These are phyloP conservation scores for Phylloscopus whistleri DNA, from an alignment of 2,113 vertebrate species.

Conservation along the genomic window DNA sequence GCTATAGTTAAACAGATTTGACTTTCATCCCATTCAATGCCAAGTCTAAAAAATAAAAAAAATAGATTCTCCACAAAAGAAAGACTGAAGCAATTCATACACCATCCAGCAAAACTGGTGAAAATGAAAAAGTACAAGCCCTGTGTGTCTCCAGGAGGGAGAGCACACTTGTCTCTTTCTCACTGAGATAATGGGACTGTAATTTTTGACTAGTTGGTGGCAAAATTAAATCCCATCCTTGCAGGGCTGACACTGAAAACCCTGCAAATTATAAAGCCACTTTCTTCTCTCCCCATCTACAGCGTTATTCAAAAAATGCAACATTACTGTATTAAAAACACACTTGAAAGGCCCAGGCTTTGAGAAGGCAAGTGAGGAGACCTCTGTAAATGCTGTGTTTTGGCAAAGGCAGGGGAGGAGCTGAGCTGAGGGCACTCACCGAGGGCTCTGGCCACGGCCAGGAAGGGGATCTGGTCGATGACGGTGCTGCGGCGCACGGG, in stretches of 20 bases:
- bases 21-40: not conserved
- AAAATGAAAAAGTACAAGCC: not conserved
- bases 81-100: not conserved
- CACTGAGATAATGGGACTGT: not conserved
- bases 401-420: accelerated
- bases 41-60: not conserved
- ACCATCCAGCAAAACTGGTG: not conserved
- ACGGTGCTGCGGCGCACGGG: constrained; percentile 93
- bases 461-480: constrained; percentile 96
- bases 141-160: not conserved
- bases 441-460: constrained; percentile 91
- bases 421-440: constrained; percentile 60
- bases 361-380: not conserved
- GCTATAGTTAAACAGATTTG: not conserved
- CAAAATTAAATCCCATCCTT: not conserved
- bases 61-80: not conserved
- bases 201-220: not conserved
- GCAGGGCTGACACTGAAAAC: not conserved
- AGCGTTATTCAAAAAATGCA: not conserved
- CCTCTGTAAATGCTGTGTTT: accelerated
- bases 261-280: not conserved
- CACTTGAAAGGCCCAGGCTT: not conserved
- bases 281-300: not conserved
- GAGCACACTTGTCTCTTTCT: not conserved
- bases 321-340: accelerated